A percentile compares a stretch with the other conserved stretches of the same genome.
These are phyloP conservation scores for Copidosoma aretas DNA, from an alignment of 2,888 invertebrate species.

Conservation along the genomic window DNA sequence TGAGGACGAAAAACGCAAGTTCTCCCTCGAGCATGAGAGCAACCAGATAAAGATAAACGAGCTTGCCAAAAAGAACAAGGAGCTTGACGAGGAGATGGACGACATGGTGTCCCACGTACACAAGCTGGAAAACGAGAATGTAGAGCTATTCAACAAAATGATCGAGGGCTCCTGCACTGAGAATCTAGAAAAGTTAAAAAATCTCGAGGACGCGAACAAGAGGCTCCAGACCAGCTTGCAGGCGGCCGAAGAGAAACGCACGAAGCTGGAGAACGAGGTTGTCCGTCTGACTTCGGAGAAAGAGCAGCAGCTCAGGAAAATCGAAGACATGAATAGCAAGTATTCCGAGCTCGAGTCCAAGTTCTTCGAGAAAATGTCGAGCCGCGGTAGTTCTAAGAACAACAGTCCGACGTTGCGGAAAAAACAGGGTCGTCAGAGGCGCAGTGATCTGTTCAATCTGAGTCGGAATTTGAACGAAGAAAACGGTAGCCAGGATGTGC, in stretches of 20 bases:
- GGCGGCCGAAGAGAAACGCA: conserved; percentile 14
- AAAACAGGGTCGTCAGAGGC: conserved; percentile 45
- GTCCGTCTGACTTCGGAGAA: conserved; percentile 27
- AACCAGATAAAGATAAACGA: conserved; percentile 17
- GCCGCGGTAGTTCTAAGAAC: conserved; percentile 45
- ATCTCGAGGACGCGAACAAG: conserved; percentile 42
- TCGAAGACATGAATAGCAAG: conserved; percentile 41
- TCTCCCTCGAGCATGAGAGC: conserved; percentile 39
- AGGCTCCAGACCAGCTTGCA: conserved; percentile 42
- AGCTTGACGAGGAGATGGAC: conserved; percentile 65
- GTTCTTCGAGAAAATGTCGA: conserved; percentile 23
- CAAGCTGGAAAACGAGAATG: conserved; percentile 44
- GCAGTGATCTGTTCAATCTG: conserved; percentile 49
- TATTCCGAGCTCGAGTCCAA: conserved; percentile 42
- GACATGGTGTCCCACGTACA: conserved; percentile 43
- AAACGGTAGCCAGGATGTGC: conserved; percentile 26
- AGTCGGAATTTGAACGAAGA: conserved; percentile 47
- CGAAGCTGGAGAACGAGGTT: conserved; percentile 32
- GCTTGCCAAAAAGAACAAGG: conserved; percentile 61
- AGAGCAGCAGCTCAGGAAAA: conserved; percentile 26
- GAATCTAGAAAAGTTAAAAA: conserved; percentile 58
- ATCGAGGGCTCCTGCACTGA: conserved; percentile 58
- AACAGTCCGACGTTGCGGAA: conserved; percentile 47
- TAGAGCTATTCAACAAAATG: conserved; percentile 42
- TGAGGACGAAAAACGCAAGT: conserved; percentile 21